Percentiles rank a stretch among this genome's conserved stretches.
phyloP scores from a whole-genome alignment of 2,113 vertebrate genomes.

The Gambusia holbrooki region DNA sequence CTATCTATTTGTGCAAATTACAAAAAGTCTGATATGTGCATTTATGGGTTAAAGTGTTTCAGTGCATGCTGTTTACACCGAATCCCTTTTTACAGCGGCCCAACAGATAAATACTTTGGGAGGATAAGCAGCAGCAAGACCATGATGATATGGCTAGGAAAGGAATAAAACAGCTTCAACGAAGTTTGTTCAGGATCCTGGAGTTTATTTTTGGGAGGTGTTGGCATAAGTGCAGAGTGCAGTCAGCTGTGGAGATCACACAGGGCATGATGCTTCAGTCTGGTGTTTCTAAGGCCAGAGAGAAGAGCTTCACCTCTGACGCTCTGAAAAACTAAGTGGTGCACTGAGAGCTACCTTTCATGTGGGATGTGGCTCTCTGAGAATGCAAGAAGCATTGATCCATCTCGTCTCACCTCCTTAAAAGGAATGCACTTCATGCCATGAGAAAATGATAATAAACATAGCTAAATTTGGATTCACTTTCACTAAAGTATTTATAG shows the following conservation, averaged over 20 bases:
- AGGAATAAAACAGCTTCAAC: slow-evolving; percentile 34
- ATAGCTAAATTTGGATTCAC: slow-evolving; percentile 3
- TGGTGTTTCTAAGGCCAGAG: slow-evolving; percentile 27
- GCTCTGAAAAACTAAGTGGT: slow-evolving; percentile 22
- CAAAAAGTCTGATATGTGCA: not conserved
- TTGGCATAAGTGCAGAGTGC: slow-evolving; percentile 46
- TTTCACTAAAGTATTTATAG: slow-evolving; percentile 30
- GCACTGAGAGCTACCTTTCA: slow-evolving; percentile 26
- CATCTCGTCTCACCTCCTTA: slow-evolving; percentile 20
- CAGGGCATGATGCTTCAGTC: slow-evolving; percentile 26
- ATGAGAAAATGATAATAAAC: slow-evolving; percentile 16
- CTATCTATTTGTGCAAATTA: not conserved
- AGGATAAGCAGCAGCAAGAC: slow-evolving; percentile 6
- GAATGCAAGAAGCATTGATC: not conserved
- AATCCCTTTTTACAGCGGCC: too few relatives aligned
- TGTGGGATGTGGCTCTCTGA: not conserved
- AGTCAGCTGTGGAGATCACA: slow-evolving; percentile 42
- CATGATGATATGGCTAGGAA: slow-evolving; percentile 24
- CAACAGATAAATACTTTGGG: slow-evolving; percentile 1
- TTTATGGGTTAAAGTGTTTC: not conserved
- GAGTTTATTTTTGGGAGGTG: slow-evolving; percentile 49
- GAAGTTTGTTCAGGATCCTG: slow-evolving; percentile 44
- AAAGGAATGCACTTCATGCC: slow-evolving; percentile 17
- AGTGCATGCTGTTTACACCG: not conserved
- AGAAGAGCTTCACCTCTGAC: slow-evolving; percentile 33